phyloP scores from a whole-genome alignment of 1,140 invertebrate species.

The Lordiphosa stackelbergi region DNA sequence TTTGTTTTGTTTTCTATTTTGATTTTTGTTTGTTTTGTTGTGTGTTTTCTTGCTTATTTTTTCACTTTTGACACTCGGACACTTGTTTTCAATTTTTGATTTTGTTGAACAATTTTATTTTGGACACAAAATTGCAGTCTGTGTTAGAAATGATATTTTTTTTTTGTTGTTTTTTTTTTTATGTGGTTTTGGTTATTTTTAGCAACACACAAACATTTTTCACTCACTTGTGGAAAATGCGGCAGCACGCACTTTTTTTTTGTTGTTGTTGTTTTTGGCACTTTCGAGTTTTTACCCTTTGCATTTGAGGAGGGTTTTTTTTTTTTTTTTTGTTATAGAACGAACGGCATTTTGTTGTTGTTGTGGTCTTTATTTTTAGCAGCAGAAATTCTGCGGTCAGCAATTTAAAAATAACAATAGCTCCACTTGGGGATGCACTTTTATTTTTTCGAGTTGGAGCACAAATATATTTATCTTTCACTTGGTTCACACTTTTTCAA shows the following conservation, averaged over 20 bases:
- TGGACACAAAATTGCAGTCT: conserved; percentile 9
- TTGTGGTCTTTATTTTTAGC: conserved; percentile 56
- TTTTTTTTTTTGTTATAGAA: conserved; percentile 52
- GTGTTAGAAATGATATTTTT: conserved; percentile 19
- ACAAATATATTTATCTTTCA: conserved; percentile 17
- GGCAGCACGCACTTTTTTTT: conserved; percentile 8
- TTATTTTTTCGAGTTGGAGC: not conserved
- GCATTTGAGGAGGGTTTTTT: conserved; percentile 43
- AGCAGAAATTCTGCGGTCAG: conserved; percentile 61
- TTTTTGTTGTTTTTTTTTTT: conserved; percentile 15
- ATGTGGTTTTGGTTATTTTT: conserved; percentile 11
- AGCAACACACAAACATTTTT: conserved; percentile 4
- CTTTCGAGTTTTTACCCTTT: conserved; percentile 70
- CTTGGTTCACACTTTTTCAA: conserved; percentile 14
- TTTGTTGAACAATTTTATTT: too few species aligned
- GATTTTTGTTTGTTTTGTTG: conserved; percentile 10
- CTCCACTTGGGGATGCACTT: conserved; percentile 52
- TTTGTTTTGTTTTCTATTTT: conserved; percentile 9
- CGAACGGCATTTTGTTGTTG: conserved; percentile 29
- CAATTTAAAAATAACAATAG: conserved; percentile 70
- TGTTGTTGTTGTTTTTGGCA: conserved; percentile 43
- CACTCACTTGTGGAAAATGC: too few species aligned
- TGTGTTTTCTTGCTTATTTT: not conserved
- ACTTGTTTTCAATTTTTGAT: too few species aligned
- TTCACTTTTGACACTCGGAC: too few species aligned